Conservation (phyloP, 2,888 invertebrate genomes). For the Drosophila imparisetae region DNA sequence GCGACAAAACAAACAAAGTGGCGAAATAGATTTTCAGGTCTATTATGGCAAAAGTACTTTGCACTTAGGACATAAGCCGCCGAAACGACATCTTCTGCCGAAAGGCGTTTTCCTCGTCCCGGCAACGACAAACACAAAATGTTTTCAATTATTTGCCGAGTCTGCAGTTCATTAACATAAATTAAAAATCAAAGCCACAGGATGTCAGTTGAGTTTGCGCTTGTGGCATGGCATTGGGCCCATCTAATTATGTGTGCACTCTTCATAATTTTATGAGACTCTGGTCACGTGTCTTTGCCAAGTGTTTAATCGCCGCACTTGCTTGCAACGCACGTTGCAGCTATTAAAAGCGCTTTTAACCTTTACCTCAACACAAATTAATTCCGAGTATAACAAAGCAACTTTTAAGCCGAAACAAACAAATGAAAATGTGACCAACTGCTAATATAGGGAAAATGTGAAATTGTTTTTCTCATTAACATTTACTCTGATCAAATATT, state of each 20-base stretch:
- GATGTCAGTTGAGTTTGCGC: constrained; percentile 33
- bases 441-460: not conserved
- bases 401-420: constrained; percentile 6
- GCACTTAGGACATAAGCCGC: constrained; percentile 66
- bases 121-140: constrained; percentile 11
- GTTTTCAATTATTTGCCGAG: constrained; percentile 54
- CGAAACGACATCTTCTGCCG: constrained; percentile 43
- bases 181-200: constrained; percentile 75
- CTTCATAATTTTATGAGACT: constrained; percentile 41
- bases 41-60: constrained; percentile 39
- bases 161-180: constrained; percentile 74
- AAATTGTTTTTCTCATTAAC: not conserved
- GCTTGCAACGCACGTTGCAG: constrained; percentile 64
- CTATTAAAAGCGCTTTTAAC: constrained; percentile 57
- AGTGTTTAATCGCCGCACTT: constrained; percentile 55
- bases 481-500: not conserved
- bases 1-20: constrained; percentile 44
- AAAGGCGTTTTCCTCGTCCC: constrained; percentile 32
- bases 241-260: constrained; percentile 46
- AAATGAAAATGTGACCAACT: constrained; percentile 6
- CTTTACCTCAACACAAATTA: constrained; percentile 31
- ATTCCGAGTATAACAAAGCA: constrained; percentile 17
- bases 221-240: constrained; percentile 14
- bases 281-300: constrained; percentile 49
- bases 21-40: constrained; percentile 40